These are phyloP conservation scores for Metellina segmentata DNA, from an alignment of 2,888 invertebrate genomes.

Conservation along the genomic window DNA sequence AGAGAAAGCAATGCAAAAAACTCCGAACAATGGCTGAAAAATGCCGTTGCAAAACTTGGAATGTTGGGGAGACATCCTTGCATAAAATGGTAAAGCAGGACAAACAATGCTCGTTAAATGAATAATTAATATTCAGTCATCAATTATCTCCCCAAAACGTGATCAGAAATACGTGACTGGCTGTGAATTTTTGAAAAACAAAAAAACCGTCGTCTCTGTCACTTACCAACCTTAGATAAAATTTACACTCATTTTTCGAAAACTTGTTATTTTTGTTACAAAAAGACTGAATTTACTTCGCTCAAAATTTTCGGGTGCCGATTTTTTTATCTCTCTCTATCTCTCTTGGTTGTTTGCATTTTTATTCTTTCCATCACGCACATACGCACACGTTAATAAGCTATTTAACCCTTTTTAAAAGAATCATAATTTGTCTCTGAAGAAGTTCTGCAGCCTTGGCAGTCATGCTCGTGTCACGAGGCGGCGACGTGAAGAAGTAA, in stretches of 20 bases:
- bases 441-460: conserved; percentile 9
- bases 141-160: conserved; percentile 64
- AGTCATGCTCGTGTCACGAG: conserved; percentile 2
- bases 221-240: conserved; percentile 21
- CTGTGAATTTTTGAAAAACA: conserved; percentile 33
- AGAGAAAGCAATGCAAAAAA: neutral
- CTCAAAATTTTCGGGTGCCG: conserved; percentile 1
- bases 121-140: conserved; percentile 74
- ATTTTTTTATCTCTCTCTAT: conserved; percentile 25
- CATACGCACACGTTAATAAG: conserved; percentile 42
- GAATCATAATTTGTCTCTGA: conserved; percentile 36
- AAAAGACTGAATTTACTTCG: conserved; percentile 45
- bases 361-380: neutral
- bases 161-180: conserved; percentile 64
- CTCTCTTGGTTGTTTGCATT: neutral
- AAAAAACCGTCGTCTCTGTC: conserved; percentile 51
- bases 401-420: conserved; percentile 68
- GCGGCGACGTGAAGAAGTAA: conserved; percentile 36
- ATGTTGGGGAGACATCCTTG: neutral
- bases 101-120: conserved; percentile 66
- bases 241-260: conserved; percentile 14
- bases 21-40: conserved; percentile 21
- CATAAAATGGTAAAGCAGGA: neutral
- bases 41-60: conserved; percentile 24
- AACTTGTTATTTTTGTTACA: conserved; percentile 37